Evolutionary conservation across 2,113 vertebrate genomes (phyloP), one percentile per base, ranked within the genome.

Genomic region (Astur gentilis): DNA sequence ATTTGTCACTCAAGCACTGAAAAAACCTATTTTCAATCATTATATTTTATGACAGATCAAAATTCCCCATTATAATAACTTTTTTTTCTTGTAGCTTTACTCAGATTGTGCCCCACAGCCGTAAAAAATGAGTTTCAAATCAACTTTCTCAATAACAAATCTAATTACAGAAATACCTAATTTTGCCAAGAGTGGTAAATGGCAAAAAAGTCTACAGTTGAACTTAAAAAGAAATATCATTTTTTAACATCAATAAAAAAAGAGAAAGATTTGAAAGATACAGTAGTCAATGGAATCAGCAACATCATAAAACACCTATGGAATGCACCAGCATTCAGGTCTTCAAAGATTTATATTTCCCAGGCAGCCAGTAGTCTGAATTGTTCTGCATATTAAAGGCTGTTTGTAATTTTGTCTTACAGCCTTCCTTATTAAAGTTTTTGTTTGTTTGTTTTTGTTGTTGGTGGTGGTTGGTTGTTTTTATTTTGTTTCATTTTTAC

Each of bases 111-210:
- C 16, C 42, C 52, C 71, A 18, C 10, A 84, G 23, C 34, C 73
- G 16, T 82, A 80, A 90, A 65, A 54, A 92, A 52, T 66, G 44
- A 89, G 34, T 75, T 93, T 60, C 45, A 84, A 90, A 92, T 90
- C 62, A 96, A 54, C 18, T 54, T 47, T 19, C 73, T 67, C 52
- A 70, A 92, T 52, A 94, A 80, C 13, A 78, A 78, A 78, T 57
- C 23, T 70, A 91, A 93, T 97, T 93, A 67, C 15, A 71, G 19
- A 95, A 96, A 78, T 29, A 75, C 32, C 22, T 84, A 86, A 91
- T 87, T 92, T 96, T 90, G 14, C 26, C 57, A 50, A 54, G 16
- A 80, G 17, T 25, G 10, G 12, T 65, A 83, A 93, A 77, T 54
- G 38, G 54, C 15, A 34, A 44, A 65, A 80, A 45, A 42, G 9